Base-by-base conservation (phyloP, 1,140 invertebrate genomes). In the Meloidogyne floridensis region DNA sequence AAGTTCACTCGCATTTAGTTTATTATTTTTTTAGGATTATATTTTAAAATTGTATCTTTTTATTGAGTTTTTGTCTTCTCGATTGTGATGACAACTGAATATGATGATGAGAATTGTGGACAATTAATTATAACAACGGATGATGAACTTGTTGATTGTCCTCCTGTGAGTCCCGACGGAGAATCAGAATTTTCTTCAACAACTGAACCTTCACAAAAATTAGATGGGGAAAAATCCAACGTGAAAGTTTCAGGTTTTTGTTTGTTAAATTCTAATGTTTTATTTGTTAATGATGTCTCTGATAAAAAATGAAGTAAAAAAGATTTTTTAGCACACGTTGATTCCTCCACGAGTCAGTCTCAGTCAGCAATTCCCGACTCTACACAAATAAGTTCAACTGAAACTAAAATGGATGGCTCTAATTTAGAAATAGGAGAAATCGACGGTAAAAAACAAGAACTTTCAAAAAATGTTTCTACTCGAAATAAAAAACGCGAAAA, bases 141-240 rank as follows among this genome's bases (percentile, higher is more conserved):
- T 18, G 75, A 77, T n/a, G 75, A 77, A 9, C 75, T 56, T 42
- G 69, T 59, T 56, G 75, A 77, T 43, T 77, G 75, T n/a, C 32
- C 75, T 32, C 32, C 69, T 77, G 47, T 8, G 53, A n/a, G 15
- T 47, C 43, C 72, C 2, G 15, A 69, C 9, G 47, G 0, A 9
- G 53, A n/a, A 13, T 8, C 32, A 54, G 75, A 69, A 77, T 65
- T 42, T 43, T 56, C 32, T 56, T 77, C 75, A 7, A 42, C 53
- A 54, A 8, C 32, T 77, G 51, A n/a, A 13, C 51, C 15, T 42
- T 69, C 13, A 18, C 51, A 54, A 54, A 77, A 54, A 77, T 43
- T 32, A 5, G 69, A 77, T 77, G 56, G 11, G 7, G 56, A 2
- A 59, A n/a, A 7, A 15, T 18, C 56, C 13, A 13, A 59, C 32